Conservation (phyloP, 1,140 invertebrate genomes). For the Phymorhynchus buccinoides region DNA sequence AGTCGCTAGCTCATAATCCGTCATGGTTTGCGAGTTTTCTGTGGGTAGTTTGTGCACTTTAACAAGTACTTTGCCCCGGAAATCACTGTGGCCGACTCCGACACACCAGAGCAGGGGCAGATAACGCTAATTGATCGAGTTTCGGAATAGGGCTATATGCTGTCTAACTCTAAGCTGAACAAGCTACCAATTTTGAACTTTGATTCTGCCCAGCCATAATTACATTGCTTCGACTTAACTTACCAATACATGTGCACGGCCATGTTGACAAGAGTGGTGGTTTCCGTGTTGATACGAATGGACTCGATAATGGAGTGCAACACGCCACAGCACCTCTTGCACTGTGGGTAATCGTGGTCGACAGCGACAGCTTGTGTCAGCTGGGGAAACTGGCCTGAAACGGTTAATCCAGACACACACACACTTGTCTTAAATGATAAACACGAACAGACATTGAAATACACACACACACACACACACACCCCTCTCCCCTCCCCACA, state of each 20-base stretch:
- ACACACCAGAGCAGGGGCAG: too few species aligned
- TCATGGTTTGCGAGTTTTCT: too few species aligned
- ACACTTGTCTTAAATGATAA: background rate
- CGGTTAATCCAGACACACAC: too few species aligned
- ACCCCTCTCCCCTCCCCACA: background rate
- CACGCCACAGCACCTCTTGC: slow-evolving; percentile 35
- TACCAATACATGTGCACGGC: slow-evolving; percentile 31
- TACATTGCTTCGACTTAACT: background rate
- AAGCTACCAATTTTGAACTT: too few species aligned
- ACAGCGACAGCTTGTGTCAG: slow-evolving; percentile 15
- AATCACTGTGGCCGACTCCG: too few species aligned
- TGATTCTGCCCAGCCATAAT: background rate
- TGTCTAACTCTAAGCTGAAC: too few species aligned
- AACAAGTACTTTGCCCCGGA: too few species aligned
- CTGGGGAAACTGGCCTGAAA: slow-evolving; percentile 31
- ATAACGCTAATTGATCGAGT: too few species aligned
- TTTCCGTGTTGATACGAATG: slow-evolving; percentile 12
- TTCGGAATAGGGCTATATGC: too few species aligned
- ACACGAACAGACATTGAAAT: background rate
- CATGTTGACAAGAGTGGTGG: slow-evolving; percentile 27
- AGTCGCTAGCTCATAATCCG: too few species aligned
- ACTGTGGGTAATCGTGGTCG: slow-evolving; percentile 35
- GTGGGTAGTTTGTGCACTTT: too few species aligned
- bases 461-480: slow-evolving; percentile 14
- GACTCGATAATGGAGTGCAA: slow-evolving; percentile 31